Base-by-base conservation (phyloP, 2,888 invertebrate species). In the Calliphora vomitoria region DNA sequence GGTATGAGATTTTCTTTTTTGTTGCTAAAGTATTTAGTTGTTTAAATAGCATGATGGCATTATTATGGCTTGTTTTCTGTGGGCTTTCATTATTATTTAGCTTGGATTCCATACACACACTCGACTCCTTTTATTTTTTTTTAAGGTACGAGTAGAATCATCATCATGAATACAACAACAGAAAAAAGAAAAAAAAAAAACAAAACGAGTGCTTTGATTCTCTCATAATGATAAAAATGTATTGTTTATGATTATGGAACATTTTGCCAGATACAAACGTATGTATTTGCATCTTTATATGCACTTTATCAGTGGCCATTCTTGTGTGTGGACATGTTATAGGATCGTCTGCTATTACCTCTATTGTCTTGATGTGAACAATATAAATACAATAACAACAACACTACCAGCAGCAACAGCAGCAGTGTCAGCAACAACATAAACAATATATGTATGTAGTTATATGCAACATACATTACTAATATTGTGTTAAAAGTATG, bases 191-290 rank as follows among this genome's bases (percentile, higher is more conserved):
- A 60, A 10, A 58, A 50, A 68, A 62, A 50, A 60, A 60, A 8
- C 47, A 50, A 72, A 41, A 66, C 44, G 64, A 66, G 64, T 74
- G 41, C 64, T 79, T 74, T 79, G 81, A 84, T 87, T 47, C 66
- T 78, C 81, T 78, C 84, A 81, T 81, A 82, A 81, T 72, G 84
- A 84, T 84, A 87, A 75, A 82, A 25, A 84, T 78, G 74, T 62
- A 81, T 78, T 87, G 81, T 78, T 84, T 84, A 84, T 74, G 50
- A 82, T 62, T 76, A 31, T 69, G 41, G 82, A 60, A 69, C 76
- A 64, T 74, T 71, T 53, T 44, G 20, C 68, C 25, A 75, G 1
- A 41, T 15, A 66, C 10, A 53, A 8, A 47, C 25, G 18, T 20
- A 60, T 25, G 31, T 58, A 31, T 64, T 38, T 58, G 68, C 15